Evolutionary conservation across 1,140 invertebrate species (phyloP), one percentile per base, ranked within the genome.

Genomic region (Archivesica marissinica): DNA sequence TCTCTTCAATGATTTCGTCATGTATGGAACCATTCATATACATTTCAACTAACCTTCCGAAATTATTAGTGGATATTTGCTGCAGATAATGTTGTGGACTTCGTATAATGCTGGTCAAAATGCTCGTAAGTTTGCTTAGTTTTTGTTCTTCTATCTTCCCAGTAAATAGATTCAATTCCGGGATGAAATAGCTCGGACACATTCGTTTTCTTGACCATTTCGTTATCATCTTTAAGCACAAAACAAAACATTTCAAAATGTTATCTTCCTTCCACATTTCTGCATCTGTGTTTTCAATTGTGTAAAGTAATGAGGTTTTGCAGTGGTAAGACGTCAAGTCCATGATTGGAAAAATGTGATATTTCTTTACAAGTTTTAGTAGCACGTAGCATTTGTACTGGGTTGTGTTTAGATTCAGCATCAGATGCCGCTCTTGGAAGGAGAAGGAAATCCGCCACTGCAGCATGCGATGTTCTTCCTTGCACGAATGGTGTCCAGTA

Each of bases 381-480:
- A 72, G 25, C 20, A 82, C 20, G 41, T 72, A 74, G 25, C 79
- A 82, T 56, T 82, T 82, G 41, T 72, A 35, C 41, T 82, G 79
- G 0, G 66, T 30, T 20, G 17, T 11, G 28, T 72, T 82, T 7
- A 82, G 52, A 23, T 54, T 54, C n/a, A 70, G 38, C 66, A 82
- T 59, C 15, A 82, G 41, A n/a, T 72, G 25, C 25, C 68, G 11
- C 54, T 82, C 79, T 28, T 74, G 66, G 6, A 72, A 39, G 17
- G 79, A 82, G 28, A 72, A 72, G 2, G 79, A 82, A 20, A 82
- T 38, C 39, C 79, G 13, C 79, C 79, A 82, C 50, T 82, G 44
- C 2, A 72, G 17, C 25, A 11, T 44, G 7, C 38, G 68, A 41
- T 72, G 15, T 33, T 72, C 56, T 41, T 74, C 47, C 28, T n/a